Conservation (phyloP, 1,140 invertebrate species). For the Piezodorus guildinii region DNA sequence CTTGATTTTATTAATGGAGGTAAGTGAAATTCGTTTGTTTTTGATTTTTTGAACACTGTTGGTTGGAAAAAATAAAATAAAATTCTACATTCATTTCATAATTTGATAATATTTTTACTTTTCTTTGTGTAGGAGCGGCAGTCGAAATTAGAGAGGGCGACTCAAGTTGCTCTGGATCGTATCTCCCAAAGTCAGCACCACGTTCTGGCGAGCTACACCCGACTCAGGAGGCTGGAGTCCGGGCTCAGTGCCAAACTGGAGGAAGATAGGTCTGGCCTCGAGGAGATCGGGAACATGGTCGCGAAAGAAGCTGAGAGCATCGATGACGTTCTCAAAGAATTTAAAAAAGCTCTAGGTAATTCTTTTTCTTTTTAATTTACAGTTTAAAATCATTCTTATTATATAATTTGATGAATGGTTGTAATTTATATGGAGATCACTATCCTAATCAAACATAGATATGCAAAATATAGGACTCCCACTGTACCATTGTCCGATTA, state of each 20-base stretch:
- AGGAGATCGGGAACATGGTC: background rate
- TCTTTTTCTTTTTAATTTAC: too few relatives aligned
- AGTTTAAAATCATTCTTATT: too few relatives aligned
- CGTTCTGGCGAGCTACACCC: background rate
- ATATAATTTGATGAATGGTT: too few relatives aligned
- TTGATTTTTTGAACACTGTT: too few relatives aligned
- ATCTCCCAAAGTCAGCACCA: conserved; percentile 2
- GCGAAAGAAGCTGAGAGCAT: background rate
- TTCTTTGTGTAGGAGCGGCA: background rate
- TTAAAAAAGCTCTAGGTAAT: conserved; percentile 2
- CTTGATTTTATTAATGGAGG: too few relatives aligned
- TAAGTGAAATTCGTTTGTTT: too few relatives aligned
- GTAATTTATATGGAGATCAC: too few relatives aligned
- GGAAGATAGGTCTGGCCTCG: background rate
- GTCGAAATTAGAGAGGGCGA: background rate
- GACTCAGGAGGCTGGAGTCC: background rate
- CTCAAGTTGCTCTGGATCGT: background rate
- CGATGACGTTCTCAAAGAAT: background rate
- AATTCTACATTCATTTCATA: background rate
- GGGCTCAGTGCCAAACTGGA: background rate
- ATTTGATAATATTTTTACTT: background rate
- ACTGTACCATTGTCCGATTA: too few relatives aligned
- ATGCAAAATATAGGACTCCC: too few relatives aligned
- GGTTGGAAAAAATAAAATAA: too few relatives aligned
- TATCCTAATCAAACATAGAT: too few relatives aligned